phyloP scores from a whole-genome alignment of 2,888 invertebrate species.

The Scaptomyza cyrtandrae region DNA sequence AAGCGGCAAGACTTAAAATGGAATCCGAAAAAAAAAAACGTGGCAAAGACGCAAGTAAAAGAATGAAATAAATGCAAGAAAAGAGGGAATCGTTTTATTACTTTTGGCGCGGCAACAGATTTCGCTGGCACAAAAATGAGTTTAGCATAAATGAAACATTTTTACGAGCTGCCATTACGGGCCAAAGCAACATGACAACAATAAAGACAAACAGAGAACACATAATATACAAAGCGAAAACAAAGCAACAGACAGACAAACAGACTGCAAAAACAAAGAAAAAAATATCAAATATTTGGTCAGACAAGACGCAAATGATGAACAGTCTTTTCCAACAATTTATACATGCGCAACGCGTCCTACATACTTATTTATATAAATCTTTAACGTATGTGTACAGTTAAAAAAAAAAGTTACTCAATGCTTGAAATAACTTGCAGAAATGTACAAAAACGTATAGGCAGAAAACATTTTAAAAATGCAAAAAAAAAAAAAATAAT shows the following conservation, averaged over 20 bases:
- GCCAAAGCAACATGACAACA: constrained; percentile 62
- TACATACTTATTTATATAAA: constrained; percentile 29
- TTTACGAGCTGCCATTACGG: constrained; percentile 78
- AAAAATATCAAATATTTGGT: constrained; percentile 52
- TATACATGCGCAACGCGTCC: constrained; percentile 67
- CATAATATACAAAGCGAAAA: constrained; percentile 42
- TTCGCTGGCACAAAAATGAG: constrained; percentile 74
- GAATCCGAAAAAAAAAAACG: constrained; percentile 12
- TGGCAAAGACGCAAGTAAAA: neutral
- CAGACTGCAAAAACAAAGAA: constrained; percentile 19
- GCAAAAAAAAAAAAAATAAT: too few species aligned
- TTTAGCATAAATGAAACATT: constrained; percentile 80
- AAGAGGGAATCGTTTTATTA: constrained; percentile 71
- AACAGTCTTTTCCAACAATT: constrained; percentile 53
- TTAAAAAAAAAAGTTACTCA: neutral
- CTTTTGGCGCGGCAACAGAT: constrained; percentile 76
- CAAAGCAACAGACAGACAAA: constrained; percentile 48
- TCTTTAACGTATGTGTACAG: constrained; percentile 28
- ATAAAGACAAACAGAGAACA: constrained; percentile 53
- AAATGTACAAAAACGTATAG: too few species aligned
- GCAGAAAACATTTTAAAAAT: too few species aligned
- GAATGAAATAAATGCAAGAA: constrained; percentile 39
- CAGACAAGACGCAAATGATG: constrained; percentile 64
- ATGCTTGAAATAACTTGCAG: too few species aligned
- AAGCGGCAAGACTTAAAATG: constrained; percentile 25